These are phyloP conservation scores for Triplophysa siluroides DNA, from an alignment of 2,113 vertebrate species.

Conservation along the genomic window DNA sequence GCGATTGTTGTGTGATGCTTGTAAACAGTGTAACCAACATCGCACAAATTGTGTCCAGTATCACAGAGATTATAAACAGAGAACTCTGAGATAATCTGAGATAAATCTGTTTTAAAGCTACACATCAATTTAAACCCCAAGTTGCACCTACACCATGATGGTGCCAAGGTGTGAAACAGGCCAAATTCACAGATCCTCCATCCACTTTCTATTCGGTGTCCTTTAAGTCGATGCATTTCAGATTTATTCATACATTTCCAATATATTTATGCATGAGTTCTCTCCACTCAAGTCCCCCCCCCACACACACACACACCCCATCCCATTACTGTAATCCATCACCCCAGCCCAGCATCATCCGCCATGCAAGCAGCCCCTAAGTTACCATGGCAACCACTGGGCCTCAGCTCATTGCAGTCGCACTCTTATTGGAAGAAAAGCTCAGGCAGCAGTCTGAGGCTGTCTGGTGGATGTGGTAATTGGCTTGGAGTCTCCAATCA, in stretches of 20 bases:
- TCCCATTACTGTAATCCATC: slow-evolving; percentile 82
- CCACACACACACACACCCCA: slow-evolving; percentile 57
- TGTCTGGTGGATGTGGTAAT: slow-evolving; percentile 83
- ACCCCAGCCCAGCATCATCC: slow-evolving; percentile 77
- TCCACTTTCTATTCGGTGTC: slow-evolving; percentile 12
- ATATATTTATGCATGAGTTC: slow-evolving; percentile 65
- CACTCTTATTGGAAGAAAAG: slow-evolving; percentile 75
- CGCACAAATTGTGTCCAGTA: background rate
- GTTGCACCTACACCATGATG: background rate
- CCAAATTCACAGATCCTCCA: background rate
- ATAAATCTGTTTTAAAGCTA: background rate
- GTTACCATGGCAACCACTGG: slow-evolving; percentile 85
- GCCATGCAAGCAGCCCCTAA: slow-evolving; percentile 78
- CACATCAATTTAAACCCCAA: background rate
- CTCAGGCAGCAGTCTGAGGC: slow-evolving; percentile 71
- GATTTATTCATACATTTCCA: slow-evolving; percentile 63
- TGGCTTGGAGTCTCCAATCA: slow-evolving; percentile 78
- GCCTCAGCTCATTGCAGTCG: slow-evolving; percentile 74
- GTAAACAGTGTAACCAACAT: background rate
- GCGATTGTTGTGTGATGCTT: background rate
- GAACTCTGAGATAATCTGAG: background rate
- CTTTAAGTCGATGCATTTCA: slow-evolving; percentile 56
- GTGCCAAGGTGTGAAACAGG: slow-evolving; percentile 22
- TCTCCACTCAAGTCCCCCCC: slow-evolving; percentile 35
- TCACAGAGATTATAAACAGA: background rate